Evolutionary conservation across 2,888 invertebrate genomes (phyloP), one percentile per base, ranked within the genome.

Genomic region (Cephus pulcher): DNA sequence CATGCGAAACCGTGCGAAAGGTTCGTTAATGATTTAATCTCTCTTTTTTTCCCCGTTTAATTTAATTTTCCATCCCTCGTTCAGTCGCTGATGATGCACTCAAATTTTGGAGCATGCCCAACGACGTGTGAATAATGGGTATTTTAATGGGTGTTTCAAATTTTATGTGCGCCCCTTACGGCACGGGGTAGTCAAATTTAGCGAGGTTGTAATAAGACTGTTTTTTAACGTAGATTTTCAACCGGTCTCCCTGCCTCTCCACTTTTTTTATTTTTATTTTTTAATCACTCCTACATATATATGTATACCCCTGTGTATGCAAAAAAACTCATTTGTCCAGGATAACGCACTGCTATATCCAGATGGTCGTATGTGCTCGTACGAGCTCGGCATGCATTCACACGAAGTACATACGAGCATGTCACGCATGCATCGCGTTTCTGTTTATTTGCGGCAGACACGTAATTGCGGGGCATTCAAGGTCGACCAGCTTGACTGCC

Each of bases 381-480:
- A 4, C 40, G 40, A 40, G 40, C 40, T 56, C 56, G 56, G 77
- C 78, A 79, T 40, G 82, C 75, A 35, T 76, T 79, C 56, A 69
- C 78, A 77, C 73, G 74, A 82, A 74, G 75, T 76, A 23, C 56
- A 56, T 56, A 56, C 56, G 56, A 23, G 56, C 56, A 56, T 56
- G 79, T 80, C 80, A 83, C 85, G 85, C 85, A 86, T 79, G 84
- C 85, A 73, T 84, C 83, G 86, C 84, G 86, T 23, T 56, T 85
- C 80, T 81, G 84, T 82, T 86, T 85, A 83, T 87, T 86, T 83
- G 84, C 84, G 81, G 83, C 82, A 83, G 82, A 85, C 85, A 79
- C 84, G 84, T 86, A 88, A 87, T 88, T 87, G 85, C 84, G 79
- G 82, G 80, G 81, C 82, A 83, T 85, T 85, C 86, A 88, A 88